A percentile compares a stretch with the other conserved stretches of the same genome.
These are phyloP conservation scores for Crypturellus undulatus DNA, from an alignment of 2,113 vertebrate species.

Conservation along the genomic window DNA sequence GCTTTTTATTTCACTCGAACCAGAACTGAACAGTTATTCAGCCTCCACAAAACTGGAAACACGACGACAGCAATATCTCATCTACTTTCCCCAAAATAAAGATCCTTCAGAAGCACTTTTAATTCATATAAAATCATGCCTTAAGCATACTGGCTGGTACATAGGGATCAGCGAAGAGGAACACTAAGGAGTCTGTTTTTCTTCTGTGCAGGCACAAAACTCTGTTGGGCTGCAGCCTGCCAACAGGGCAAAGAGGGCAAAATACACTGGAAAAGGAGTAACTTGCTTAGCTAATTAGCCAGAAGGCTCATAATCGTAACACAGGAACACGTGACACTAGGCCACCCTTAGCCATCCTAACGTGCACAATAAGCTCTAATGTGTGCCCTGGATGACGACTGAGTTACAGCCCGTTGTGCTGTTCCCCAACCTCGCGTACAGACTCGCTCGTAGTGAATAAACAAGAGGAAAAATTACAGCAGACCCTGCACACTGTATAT, in stretches of 20 bases:
- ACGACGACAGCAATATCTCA: constrained; percentile 4
- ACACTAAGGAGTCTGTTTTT: constrained; percentile 34
- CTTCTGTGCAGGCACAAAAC: not conserved
- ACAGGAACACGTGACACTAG: not conserved
- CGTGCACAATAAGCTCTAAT: not conserved
- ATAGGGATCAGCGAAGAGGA: not conserved
- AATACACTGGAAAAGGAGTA: constrained; percentile 12
- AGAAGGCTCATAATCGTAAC: not conserved
- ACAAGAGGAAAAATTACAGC: not conserved
- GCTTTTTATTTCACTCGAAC: constrained; percentile 17
- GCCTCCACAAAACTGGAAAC: constrained; percentile 10
- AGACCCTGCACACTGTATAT: not conserved
- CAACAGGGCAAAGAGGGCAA: not conserved
- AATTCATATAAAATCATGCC: constrained; percentile 44
- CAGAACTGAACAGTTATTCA: constrained; percentile 33
- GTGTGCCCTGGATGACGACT: not conserved
- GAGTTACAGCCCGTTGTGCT: not conserved
- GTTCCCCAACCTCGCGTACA: not conserved
- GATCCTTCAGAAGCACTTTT: constrained; percentile 26
- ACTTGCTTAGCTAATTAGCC: constrained; percentile 19
- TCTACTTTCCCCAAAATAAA: not conserved
- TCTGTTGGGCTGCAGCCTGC: constrained; percentile 7
- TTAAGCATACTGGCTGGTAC: not conserved
- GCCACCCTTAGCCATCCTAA: not conserved
- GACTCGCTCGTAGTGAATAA: not conserved